Percentiles rank a stretch among this genome's conserved stretches.
phyloP scores from a whole-genome alignment of 2,113 vertebrate genomes.

The Caracal caracal region DNA sequence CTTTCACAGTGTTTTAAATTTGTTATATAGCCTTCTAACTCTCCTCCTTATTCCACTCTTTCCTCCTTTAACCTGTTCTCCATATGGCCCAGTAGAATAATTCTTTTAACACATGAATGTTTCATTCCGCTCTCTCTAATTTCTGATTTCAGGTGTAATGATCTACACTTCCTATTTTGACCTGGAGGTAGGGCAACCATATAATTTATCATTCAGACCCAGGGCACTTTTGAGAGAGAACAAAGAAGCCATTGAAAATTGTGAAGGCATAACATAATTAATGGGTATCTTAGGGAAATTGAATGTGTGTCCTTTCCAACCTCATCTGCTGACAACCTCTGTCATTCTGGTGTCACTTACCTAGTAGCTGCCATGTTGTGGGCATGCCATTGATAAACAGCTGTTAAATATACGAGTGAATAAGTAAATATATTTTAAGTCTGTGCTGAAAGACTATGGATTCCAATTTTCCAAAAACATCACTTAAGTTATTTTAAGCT shows the following conservation, averaged over 20 bases:
- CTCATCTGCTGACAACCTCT: background rate
- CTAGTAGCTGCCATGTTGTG: background rate
- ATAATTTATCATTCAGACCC: background rate
- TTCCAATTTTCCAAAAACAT: background rate
- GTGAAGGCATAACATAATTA: background rate
- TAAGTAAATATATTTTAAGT: background rate
- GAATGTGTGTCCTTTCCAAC: background rate
- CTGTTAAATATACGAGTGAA: background rate
- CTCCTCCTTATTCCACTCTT: background rate
- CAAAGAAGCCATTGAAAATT: background rate
- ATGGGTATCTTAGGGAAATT: background rate
- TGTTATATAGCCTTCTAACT: background rate
- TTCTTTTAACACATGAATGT: background rate
- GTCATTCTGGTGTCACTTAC: background rate
- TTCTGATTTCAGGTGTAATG: background rate
- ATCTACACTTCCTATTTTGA: background rate
- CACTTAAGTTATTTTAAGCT: background rate
- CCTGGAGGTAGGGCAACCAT: background rate
- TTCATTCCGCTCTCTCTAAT: background rate
- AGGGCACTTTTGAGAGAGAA: background rate
- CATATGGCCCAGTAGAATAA: background rate
- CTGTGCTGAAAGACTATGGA: background rate
- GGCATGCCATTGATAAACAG: background rate
- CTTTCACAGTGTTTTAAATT: background rate
- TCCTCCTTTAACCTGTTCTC: background rate